Base-by-base conservation (phyloP, 2,888 invertebrate genomes). In the Artemia sp. region DNA sequence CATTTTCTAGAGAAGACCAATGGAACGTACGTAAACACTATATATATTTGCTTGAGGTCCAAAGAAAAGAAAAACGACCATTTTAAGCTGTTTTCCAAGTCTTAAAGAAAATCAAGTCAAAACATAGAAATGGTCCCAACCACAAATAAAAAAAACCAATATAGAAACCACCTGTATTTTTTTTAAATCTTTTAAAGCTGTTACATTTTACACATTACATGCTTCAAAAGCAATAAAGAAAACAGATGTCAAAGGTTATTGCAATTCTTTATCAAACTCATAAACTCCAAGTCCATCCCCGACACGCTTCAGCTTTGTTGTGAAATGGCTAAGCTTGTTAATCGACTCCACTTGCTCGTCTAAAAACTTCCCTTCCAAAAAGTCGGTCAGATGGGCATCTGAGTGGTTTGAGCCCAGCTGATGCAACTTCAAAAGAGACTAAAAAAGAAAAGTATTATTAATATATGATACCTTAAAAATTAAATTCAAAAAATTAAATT, bases 301-400 rank as follows among this genome's bases (percentile, higher is more conserved):
- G 72, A 80, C 80, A 68, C 83, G 80, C 74, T 82, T 81, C 74
- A 84, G 77, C 72, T 82, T 81, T 73, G 84, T 83, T 72, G 85
- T 78, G 74, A 82, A 79, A 74, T 81, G 83, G 12, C 80, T 80
- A 58, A 86, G 75, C 75, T 85, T 80, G 75, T 84, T 84, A 74
- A 85, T 82, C 70, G 84, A 80, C 71, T 82, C 81, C 71, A 84
- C 83, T 74, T 85, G 85, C 73, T 83, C 83, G 68, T 79, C 78
- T 73, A 85, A 78, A 75, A 81, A 84, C 52, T 81, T 77, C 1
- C 79, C 78, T 52, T 81, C 79, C 71, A 85, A 77, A 72, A 82
- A 81, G 75, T 84, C 82, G 73, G 78, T 78, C 11, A 83, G 76
- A 72, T 81, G 80, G 66, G 80, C 75, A 75, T 84, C 84, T 14